Evolutionary conservation across 2,888 invertebrate genomes (phyloP).

Genomic region (Drosophila algonquin): DNA sequence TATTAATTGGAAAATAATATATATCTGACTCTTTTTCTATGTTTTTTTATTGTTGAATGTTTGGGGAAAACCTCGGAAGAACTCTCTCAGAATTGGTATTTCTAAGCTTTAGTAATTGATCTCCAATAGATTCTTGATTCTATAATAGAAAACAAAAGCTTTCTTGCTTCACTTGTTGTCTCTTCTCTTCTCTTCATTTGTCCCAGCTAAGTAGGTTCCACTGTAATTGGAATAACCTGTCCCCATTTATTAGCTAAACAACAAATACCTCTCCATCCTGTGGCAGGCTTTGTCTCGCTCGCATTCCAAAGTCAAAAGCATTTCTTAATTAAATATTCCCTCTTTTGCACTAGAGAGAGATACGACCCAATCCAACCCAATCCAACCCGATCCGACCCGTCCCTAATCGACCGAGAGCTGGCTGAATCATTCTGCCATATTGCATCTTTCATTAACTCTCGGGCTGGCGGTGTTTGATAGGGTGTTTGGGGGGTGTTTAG

Average conservation of each 20-base stretch:
- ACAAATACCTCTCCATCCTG: background rate
- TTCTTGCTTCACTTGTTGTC: background rate
- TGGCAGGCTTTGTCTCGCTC: background rate
- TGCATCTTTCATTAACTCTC: conserved; percentile 47
- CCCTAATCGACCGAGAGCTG: background rate
- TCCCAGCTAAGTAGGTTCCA: background rate
- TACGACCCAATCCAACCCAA: background rate
- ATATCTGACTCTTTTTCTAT: background rate
- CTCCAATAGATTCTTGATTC: background rate
- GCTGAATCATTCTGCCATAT: conserved; percentile 30
- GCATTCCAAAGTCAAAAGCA: conserved; percentile 31
- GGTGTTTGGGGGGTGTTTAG: background rate
- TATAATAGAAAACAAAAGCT: background rate
- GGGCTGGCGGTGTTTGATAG: conserved; percentile 9
- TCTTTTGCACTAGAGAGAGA: conserved; percentile 33
- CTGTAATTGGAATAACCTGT: background rate
- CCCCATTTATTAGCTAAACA: background rate
- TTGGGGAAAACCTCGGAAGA: too few species aligned
- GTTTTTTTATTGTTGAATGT: too few species aligned
- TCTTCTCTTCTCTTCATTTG: background rate
- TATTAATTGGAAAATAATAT: too few species aligned
- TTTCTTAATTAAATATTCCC: conserved; percentile 63
- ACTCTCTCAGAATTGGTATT: too few species aligned
- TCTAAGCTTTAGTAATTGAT: too few species aligned
- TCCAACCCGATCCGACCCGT: background rate